These are phyloP conservation scores for Eristalis tenax DNA, from an alignment of 2,888 invertebrate species.

Conservation along the genomic window DNA sequence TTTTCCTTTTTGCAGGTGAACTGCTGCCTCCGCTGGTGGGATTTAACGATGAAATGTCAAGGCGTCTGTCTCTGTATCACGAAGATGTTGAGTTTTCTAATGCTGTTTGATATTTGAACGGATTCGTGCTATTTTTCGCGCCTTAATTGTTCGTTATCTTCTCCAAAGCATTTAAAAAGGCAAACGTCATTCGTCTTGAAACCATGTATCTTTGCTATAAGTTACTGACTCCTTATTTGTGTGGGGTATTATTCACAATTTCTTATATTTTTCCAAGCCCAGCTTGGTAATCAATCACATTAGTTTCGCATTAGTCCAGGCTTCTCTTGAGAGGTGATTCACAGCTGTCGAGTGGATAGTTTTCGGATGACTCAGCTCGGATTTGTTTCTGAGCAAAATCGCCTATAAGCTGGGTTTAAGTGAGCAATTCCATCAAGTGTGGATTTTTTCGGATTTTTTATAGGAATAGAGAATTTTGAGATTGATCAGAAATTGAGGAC, in stretches of 20 bases:
- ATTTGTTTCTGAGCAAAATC: neutral
- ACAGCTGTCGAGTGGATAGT: neutral
- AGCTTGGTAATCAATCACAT: neutral
- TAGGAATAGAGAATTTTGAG: neutral
- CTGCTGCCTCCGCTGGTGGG: neutral
- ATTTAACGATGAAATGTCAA: neutral
- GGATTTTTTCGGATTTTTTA: too few species aligned
- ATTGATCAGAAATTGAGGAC: too few species aligned
- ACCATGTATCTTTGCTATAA: too few species aligned
- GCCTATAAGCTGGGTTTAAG: neutral
- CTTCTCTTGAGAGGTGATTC: neutral
- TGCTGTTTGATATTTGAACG: neutral
- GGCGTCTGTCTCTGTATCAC: neutral
- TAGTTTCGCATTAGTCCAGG: neutral
- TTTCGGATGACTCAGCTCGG: neutral
- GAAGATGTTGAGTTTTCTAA: neutral
- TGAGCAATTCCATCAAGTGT: neutral
- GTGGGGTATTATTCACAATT: neutral
- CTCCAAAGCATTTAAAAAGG: too few species aligned
- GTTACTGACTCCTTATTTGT: neutral
- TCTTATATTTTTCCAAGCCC: neutral
- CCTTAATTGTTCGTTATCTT: too few species aligned
- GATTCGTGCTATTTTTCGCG: neutral
- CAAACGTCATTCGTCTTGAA: too few species aligned
- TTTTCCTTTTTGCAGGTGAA: constrained; percentile 9